These are phyloP conservation scores for Scaptodrosophila lebanonensis DNA, from an alignment of 1,140 invertebrate species.

Conservation along the genomic window DNA sequence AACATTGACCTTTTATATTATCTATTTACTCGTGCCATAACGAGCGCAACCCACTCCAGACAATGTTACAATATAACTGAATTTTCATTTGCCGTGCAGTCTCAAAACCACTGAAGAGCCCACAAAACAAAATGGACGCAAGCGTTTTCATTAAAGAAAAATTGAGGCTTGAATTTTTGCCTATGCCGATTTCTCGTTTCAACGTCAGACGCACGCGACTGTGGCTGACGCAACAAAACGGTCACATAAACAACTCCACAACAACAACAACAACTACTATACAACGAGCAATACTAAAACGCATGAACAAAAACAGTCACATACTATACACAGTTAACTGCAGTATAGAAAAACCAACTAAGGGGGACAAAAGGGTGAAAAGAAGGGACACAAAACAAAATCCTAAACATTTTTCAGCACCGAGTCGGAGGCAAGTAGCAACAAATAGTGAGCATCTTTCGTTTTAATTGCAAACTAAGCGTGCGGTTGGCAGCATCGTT, in stretches of 20 bases:
- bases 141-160: constrained; percentile 68
- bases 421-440: constrained; percentile 19
- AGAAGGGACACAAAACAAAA: constrained; percentile 12
- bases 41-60: no score
- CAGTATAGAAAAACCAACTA: not conserved
- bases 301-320: constrained; percentile 1
- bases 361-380: constrained; percentile 12
- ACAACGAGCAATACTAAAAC: constrained; percentile 29
- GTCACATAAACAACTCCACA: constrained; percentile 67
- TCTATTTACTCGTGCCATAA: no score
- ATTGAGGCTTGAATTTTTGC: constrained; percentile 44
- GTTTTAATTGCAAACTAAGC: constrained; percentile 74
- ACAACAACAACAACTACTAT: constrained; percentile 12
- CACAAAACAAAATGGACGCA: constrained; percentile 21
- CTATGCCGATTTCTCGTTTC: constrained; percentile 23
- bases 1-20: no score
- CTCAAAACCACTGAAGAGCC: constrained; percentile 41
- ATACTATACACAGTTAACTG: constrained; percentile 30
- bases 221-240: constrained; percentile 30
- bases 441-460: constrained; percentile 69
- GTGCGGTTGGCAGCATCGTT: constrained; percentile 65
- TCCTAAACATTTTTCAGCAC: constrained; percentile 37
- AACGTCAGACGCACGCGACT: constrained; percentile 22
- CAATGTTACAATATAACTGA: no score
- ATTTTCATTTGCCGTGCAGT: constrained; percentile 30